Evolutionary conservation across 64 coral and sea anemone species (phyloP).

Genomic region (Montipora efflorescens): DNA sequence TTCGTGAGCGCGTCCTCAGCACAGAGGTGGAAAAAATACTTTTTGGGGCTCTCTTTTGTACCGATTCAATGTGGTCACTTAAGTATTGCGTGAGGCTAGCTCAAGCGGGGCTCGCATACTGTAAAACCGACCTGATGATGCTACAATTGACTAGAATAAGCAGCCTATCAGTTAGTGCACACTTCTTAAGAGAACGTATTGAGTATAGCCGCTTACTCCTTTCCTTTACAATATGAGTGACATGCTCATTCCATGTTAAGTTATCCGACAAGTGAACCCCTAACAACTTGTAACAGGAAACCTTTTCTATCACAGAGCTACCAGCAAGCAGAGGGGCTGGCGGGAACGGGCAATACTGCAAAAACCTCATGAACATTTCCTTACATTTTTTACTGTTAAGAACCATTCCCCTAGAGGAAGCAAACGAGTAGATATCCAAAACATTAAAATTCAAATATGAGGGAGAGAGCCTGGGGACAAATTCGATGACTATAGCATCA

Average conservation of each 20-base stretch:
- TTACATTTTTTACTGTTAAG: constrained; percentile 29
- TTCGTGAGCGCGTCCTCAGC: too few relatives aligned
- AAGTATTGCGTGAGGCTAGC: not conserved
- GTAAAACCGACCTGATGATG: not conserved
- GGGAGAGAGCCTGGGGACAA: not conserved
- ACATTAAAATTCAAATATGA: constrained; percentile 46
- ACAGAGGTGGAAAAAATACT: too few relatives aligned
- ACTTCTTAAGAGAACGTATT: not conserved
- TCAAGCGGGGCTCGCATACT: constrained; percentile 10
- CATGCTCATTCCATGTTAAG: constrained; percentile 10
- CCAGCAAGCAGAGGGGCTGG: not conserved
- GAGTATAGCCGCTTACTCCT: not conserved
- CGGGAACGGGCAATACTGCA: not conserved
- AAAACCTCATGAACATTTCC: not conserved
- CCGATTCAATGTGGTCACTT: too few relatives aligned
- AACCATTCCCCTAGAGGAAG: constrained; percentile 57
- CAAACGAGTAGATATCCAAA: not conserved
- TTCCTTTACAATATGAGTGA: constrained; percentile 14
- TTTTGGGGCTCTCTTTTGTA: too few relatives aligned
- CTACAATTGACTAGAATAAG: not conserved
- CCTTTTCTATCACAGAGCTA: not conserved
- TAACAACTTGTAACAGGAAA: constrained; percentile 9
- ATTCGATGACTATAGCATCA: constrained; percentile 12
- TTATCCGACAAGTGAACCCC: not conserved
- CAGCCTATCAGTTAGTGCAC: not conserved